These are phyloP conservation scores for Fratercula arctica DNA, from an alignment of 2,797 vertebrate genomes.

Conservation along the genomic window DNA sequence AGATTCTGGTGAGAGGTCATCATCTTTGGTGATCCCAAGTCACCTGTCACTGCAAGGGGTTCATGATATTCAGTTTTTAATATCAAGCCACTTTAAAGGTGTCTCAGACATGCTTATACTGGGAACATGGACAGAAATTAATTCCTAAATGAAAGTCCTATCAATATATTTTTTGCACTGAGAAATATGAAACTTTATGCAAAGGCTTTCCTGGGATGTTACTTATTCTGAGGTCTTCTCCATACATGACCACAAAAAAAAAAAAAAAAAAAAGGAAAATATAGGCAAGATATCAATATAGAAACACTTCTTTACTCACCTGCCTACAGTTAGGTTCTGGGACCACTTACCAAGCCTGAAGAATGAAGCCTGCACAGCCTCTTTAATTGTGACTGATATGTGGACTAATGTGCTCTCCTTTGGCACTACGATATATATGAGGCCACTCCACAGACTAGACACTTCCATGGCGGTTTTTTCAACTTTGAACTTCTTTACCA, in stretches of 20 bases:
- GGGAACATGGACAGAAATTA: background rate
- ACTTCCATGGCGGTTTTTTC: background rate
- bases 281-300: background rate
- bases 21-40: background rate
- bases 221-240: background rate
- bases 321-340: background rate
- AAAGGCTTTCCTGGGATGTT: background rate
- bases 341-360: slow-evolving; percentile 78
- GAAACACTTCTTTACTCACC: background rate
- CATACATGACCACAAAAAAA: background rate
- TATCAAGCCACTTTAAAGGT: background rate
- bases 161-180: background rate
- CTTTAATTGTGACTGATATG: slow-evolving; percentile 61
- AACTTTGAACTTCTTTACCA: background rate
- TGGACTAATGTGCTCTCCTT: slow-evolving; percentile 49
- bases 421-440: slow-evolving; percentile 79
- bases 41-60: background rate
- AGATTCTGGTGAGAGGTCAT: background rate
- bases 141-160: background rate
- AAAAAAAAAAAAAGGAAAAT: background rate
- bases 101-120: background rate
- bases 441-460: slow-evolving; percentile 79
- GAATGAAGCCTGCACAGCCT: slow-evolving; percentile 74
- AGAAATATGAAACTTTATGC: background rate
- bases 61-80: background rate